phyloP scores from a whole-genome alignment of 2,113 vertebrate genomes.

The Phalacrocorax pelagicus region DNA sequence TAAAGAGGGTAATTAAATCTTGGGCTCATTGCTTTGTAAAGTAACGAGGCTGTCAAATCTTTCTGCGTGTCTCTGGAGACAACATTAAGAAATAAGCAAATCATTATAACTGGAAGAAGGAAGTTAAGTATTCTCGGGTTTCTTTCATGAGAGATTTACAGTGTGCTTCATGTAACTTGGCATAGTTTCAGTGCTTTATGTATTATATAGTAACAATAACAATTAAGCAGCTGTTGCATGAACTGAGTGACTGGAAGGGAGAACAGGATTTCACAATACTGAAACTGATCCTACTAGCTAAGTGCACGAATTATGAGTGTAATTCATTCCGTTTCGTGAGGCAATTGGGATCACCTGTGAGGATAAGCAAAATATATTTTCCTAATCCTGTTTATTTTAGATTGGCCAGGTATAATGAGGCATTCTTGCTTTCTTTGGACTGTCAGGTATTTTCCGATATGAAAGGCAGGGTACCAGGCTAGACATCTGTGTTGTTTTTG shows the following conservation, averaged over 20 bases:
- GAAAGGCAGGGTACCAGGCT: background rate
- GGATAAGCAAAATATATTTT: background rate
- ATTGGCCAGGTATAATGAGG: background rate
- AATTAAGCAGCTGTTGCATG: background rate
- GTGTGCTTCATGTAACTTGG: background rate
- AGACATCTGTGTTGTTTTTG: background rate
- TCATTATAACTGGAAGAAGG: background rate
- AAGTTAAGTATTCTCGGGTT: background rate
- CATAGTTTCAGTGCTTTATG: background rate
- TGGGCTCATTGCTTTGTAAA: background rate
- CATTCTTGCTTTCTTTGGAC: background rate
- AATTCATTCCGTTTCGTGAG: background rate
- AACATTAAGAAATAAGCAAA: background rate
- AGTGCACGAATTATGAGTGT: background rate
- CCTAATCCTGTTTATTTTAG: background rate
- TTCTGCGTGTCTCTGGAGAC: background rate
- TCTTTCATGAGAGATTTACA: background rate
- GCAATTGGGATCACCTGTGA: background rate
- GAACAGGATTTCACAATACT: background rate
- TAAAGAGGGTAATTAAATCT: slow-evolving; percentile 77
- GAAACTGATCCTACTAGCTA: background rate
- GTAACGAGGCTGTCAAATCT: background rate
- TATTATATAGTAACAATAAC: background rate
- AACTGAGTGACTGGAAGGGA: background rate
- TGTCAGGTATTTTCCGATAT: background rate